phyloP scores from a whole-genome alignment of 2,113 vertebrate genomes.

The Carettochelys insculpta region DNA sequence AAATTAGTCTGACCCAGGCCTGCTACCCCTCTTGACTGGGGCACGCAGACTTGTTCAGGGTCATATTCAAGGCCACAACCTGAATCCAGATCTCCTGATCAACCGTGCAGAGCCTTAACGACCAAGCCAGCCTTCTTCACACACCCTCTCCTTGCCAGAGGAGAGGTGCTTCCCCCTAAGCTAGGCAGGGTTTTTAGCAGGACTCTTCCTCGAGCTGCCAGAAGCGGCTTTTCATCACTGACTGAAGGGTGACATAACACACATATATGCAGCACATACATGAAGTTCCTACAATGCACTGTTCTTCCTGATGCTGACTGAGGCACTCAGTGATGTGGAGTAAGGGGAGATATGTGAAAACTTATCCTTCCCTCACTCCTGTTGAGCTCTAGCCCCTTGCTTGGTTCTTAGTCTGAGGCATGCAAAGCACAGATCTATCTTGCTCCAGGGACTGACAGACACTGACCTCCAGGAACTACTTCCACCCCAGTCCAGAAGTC shows the following conservation, averaged over 20 bases:
- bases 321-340: neutral
- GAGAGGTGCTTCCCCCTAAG: neutral
- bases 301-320: neutral
- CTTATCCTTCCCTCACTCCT: neutral
- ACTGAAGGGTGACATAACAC: neutral
- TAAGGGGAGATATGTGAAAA: neutral
- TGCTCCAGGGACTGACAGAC: neutral
- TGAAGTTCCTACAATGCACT: neutral
- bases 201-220: neutral
- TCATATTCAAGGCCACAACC: neutral
- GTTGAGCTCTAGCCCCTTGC: fast-evolving
- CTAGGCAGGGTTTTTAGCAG: neutral
- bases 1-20: neutral
- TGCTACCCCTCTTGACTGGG: neutral
- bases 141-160: neutral
- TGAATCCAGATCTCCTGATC: neutral
- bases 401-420: neutral
- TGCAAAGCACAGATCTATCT: neutral
- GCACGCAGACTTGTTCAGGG: neutral
- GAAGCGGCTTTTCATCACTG: neutral
- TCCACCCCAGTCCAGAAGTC: neutral
- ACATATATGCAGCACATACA: neutral
- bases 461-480: neutral
- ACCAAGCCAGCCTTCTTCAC: neutral
- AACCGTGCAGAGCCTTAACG: too few species aligned